Evolutionary conservation across 2,797 vertebrate genomes (phyloP).

Genomic region (Cossypha dichroa): DNA sequence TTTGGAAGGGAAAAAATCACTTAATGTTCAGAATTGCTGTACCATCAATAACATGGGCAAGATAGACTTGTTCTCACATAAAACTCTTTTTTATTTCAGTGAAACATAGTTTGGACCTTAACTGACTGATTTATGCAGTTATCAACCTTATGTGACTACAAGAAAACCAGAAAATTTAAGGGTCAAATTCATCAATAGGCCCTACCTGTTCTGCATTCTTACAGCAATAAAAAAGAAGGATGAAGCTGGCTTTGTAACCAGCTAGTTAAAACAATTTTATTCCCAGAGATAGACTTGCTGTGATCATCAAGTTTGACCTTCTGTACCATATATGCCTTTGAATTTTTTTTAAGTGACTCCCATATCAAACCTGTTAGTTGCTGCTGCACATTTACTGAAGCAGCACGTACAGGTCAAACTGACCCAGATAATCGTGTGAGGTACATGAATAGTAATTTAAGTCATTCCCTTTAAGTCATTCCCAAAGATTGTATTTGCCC

Average conservation of each 20-base stretch:
- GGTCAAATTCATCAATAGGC: background rate
- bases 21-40: background rate
- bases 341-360: background rate
- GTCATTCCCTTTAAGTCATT: background rate
- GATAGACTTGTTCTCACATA: background rate
- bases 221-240: background rate
- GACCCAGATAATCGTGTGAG: background rate
- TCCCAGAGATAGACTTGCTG: background rate
- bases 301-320: background rate
- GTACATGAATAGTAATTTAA: background rate
- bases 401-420: background rate
- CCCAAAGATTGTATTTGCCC: background rate
- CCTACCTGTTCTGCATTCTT: background rate
- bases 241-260: background rate
- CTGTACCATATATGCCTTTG: background rate
- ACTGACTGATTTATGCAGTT: background rate
- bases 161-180: background rate
- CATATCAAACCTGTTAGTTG: background rate
- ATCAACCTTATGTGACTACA: fast-evolving
- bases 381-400: background rate
- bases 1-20: background rate
- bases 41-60: background rate
- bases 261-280: background rate
- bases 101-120: background rate
- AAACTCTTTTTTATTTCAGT: background rate